Evolutionary conservation across 2,888 invertebrate species (phyloP).

Genomic region (Bugula neritina): DNA sequence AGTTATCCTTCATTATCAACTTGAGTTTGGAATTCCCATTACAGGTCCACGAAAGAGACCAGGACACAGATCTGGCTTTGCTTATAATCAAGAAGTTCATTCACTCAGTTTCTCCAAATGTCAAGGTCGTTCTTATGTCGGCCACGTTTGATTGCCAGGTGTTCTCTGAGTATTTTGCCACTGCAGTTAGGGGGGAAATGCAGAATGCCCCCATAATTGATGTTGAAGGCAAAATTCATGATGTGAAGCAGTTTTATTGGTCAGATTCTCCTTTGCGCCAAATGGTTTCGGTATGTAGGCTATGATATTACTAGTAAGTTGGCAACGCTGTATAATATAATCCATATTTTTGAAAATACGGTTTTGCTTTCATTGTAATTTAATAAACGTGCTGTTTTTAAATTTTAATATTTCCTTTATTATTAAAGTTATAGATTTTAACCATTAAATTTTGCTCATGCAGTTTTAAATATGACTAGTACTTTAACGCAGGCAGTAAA

Average conservation of each 20-base stretch:
- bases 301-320: too few species aligned
- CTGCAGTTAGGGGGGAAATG: conserved; percentile 45
- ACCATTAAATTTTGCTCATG: too few species aligned
- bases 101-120: conserved; percentile 3
- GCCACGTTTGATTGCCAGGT: conserved; percentile 75
- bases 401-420: too few species aligned
- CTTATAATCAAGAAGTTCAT: conserved; percentile 74
- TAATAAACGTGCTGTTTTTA: too few species aligned
- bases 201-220: conserved; percentile 48
- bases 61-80: conserved; percentile 83
- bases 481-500: too few species aligned
- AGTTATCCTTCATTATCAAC: too few species aligned
- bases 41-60: conserved; percentile 82
- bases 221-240: conserved; percentile 43
- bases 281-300: neutral
- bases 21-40: too few species aligned
- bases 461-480: too few species aligned
- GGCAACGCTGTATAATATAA: too few species aligned
- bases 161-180: conserved; percentile 67
- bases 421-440: too few species aligned
- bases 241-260: conserved; percentile 48
- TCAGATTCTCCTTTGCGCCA: conserved; percentile 37
- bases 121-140: conserved; percentile 77
- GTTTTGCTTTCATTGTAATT: too few species aligned
- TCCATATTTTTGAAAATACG: too few species aligned